Evolutionary conservation across 2,888 invertebrate genomes (phyloP).

Genomic region (Aporophyla nigra): DNA sequence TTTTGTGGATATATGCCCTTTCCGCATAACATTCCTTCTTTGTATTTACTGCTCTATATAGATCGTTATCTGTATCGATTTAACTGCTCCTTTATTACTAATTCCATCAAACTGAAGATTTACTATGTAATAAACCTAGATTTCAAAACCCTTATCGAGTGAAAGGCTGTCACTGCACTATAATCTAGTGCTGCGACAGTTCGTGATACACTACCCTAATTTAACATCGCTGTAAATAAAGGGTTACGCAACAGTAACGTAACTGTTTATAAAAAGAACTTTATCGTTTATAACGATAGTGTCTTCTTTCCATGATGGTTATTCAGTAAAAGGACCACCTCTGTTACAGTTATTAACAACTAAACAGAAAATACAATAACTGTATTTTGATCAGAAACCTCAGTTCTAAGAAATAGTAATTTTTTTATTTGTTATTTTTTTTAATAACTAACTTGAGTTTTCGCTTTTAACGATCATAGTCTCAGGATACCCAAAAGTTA

Average conservation of each 20-base stretch:
- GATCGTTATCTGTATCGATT: constrained; percentile 6
- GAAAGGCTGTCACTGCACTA: constrained; percentile 53
- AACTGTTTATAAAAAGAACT: constrained; percentile 19
- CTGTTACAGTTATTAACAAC: not conserved
- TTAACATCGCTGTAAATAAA: constrained; percentile 32
- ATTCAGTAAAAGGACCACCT: not conserved
- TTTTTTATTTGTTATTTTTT: no score
- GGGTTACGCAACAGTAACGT: constrained; percentile 27
- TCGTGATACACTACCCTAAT: constrained; percentile 45
- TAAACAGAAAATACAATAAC: not conserved
- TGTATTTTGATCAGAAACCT: not conserved
- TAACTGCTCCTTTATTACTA: not conserved
- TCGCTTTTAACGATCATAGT: not conserved
- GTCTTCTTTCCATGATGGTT: constrained; percentile 12
- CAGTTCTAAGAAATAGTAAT: not conserved
- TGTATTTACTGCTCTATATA: not conserved
- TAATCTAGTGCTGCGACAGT: constrained; percentile 39
- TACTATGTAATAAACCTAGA: constrained; percentile 46
- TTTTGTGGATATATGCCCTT: not conserved
- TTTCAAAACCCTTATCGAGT: constrained; percentile 47
- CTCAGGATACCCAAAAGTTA: not conserved
- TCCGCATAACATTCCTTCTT: not conserved
- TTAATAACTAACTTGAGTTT: not conserved
- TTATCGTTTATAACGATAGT: not conserved
- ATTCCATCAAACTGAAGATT: constrained; percentile 32